A percentile compares a stretch with the other conserved stretches of the same genome.
Evolutionary conservation across 2,113 vertebrate species (phyloP).

Genomic region (Stigmatopora argus): DNA sequence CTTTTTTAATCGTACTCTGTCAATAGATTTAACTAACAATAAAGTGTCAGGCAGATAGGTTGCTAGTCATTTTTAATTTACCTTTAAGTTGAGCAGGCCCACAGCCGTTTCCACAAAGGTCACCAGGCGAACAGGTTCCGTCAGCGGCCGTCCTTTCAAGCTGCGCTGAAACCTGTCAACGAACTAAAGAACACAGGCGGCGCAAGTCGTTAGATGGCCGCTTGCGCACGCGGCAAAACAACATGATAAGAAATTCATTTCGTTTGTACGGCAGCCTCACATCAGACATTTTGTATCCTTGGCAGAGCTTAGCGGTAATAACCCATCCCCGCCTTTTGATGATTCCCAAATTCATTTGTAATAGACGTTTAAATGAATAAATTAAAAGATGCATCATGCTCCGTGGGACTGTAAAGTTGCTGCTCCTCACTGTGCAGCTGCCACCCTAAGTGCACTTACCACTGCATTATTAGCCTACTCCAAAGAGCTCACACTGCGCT

Average conservation of each 20-base stretch:
- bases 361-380: neutral
- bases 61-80: slow-evolving; percentile 67
- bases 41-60: slow-evolving; percentile 29
- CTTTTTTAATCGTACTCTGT: slow-evolving; percentile 2
- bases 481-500: slow-evolving; percentile 23
- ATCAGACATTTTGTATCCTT: slow-evolving; percentile 1
- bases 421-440: slow-evolving; percentile 10
- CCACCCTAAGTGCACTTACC: slow-evolving; percentile 16
- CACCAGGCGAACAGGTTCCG: slow-evolving; percentile 89
- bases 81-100: slow-evolving; percentile 98
- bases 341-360: slow-evolving; percentile 4
- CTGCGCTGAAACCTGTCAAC: slow-evolving; percentile 86
- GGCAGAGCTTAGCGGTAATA: neutral
- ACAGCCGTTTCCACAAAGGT: slow-evolving; percentile 97
- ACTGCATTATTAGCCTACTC: slow-evolving; percentile 10
- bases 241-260: slow-evolving; percentile 34
- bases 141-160: slow-evolving; percentile 84
- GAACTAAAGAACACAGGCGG: slow-evolving; percentile 83
- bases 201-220: slow-evolving; percentile 48
- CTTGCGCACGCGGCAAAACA: slow-evolving; percentile 29
- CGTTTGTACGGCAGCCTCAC: neutral
- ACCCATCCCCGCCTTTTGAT: neutral
- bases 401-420: neutral
- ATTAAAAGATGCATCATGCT: neutral
- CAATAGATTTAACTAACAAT: slow-evolving; percentile 22